Evolutionary conservation across 2,797 vertebrate species (phyloP).

Genomic region (Sebastes umbrosus): DNA sequence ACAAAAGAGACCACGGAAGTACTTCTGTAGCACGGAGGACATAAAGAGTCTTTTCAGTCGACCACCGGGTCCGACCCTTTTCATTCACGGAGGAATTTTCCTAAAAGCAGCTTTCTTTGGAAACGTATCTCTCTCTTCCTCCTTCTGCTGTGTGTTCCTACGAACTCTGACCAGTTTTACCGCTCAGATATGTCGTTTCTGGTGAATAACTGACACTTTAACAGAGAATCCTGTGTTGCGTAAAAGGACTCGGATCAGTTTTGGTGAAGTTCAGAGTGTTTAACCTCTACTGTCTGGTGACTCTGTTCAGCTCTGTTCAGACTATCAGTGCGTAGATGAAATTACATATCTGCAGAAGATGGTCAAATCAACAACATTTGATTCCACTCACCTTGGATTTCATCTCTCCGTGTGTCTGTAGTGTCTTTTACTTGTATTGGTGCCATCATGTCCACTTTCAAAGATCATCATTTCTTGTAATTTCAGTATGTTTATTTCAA

Average conservation of each 20-base stretch:
- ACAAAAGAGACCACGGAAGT: conserved; percentile 59
- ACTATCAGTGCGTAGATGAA: conserved; percentile 56
- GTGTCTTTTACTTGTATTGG: neutral
- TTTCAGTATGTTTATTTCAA: neutral
- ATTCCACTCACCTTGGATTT: conserved; percentile 55
- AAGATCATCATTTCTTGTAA: neutral
- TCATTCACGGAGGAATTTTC: conserved; percentile 55
- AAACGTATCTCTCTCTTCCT: conserved; percentile 7
- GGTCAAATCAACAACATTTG: conserved; percentile 51
- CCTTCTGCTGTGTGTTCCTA: conserved; percentile 2
- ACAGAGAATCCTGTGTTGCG: neutral
- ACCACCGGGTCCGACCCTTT: conserved; percentile 55
- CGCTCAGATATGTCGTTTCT: neutral
- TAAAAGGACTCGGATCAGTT: neutral
- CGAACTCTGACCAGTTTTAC: neutral
- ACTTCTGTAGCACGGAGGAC: conserved; percentile 50
- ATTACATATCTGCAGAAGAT: conserved; percentile 57
- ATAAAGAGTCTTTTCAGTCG: conserved; percentile 63
- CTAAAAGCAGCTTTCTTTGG: conserved; percentile 28
- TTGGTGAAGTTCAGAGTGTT: conserved; percentile 29
- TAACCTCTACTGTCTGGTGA: conserved; percentile 36
- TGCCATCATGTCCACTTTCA: neutral
- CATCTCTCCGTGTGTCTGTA: neutral
- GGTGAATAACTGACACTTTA: neutral
- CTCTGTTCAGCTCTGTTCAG: conserved; percentile 31